A percentile compares a stretch with the other conserved stretches of the same genome.
phyloP scores from a whole-genome alignment of 2,113 vertebrate genomes.

The Pituophis catenifer region DNA sequence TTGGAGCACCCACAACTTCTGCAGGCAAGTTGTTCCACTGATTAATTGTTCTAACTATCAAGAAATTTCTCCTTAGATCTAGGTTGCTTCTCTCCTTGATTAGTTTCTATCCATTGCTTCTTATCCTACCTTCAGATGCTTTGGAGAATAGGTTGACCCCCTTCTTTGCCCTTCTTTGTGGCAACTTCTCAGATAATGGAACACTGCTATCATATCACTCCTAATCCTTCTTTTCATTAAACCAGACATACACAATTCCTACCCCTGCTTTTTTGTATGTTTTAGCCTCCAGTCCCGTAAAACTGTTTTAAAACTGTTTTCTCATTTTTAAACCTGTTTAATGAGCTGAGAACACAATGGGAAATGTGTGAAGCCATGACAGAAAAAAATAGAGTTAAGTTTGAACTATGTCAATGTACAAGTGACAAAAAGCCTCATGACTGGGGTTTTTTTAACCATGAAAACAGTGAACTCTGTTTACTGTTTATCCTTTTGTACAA shows the following conservation, averaged over 20 bases:
- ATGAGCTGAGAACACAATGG: not conserved
- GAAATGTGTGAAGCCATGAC: not conserved
- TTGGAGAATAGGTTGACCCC: not conserved
- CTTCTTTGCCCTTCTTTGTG: not conserved
- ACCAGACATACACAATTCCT: not conserved
- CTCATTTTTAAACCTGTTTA: not conserved
- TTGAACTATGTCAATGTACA: not conserved
- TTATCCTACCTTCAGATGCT: not conserved
- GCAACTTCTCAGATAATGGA: not conserved
- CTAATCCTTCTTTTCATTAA: not conserved
- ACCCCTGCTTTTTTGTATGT: not conserved
- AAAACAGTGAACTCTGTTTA: constrained; percentile 34
- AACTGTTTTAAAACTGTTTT: not conserved
- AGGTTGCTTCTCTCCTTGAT: not conserved
- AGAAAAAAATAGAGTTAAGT: not conserved
- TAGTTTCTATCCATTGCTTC: not conserved
- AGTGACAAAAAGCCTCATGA: not conserved
- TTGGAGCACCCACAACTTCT: not conserved
- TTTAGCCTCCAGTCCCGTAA: not conserved
- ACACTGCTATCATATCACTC: not conserved
- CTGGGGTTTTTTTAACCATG: not conserved
- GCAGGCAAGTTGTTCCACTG: not conserved
- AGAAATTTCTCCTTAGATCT: not conserved
- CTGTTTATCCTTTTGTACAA: not conserved
- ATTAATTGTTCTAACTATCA: not conserved